phyloP scores from a whole-genome alignment of 2,888 invertebrate genomes.

The Dryobotodes eremita region DNA sequence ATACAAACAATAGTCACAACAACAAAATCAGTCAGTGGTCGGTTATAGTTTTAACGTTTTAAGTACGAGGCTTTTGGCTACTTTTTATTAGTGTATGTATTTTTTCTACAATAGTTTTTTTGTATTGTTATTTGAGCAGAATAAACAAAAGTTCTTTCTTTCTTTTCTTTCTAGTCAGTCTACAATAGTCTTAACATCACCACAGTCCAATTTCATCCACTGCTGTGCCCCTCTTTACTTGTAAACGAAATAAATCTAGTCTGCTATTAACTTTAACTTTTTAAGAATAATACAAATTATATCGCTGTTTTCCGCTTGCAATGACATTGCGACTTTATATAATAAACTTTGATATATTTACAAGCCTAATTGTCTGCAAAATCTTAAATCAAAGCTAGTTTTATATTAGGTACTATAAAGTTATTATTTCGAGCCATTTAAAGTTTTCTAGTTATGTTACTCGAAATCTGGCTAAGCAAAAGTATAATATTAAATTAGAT shows the following conservation, averaged over 20 bases:
- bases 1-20: too few species aligned
- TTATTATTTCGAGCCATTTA: slow-evolving; percentile 1
- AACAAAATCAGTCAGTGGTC: too few species aligned
- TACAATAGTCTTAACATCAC: background rate
- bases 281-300: background rate
- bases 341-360: background rate
- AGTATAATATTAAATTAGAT: background rate
- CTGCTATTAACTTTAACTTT: background rate
- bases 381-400: background rate
- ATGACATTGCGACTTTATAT: background rate
- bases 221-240: background rate
- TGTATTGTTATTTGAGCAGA: too few species aligned
- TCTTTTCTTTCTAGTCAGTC: too few species aligned
- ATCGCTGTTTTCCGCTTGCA: background rate
- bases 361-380: slow-evolving; percentile 18
- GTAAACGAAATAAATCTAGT: background rate
- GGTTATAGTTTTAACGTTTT: too few species aligned
- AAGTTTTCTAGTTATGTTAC: background rate
- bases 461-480: background rate
- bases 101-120: too few species aligned
- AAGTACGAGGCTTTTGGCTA: too few species aligned
- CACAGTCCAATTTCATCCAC: background rate
- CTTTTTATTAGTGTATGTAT: too few species aligned
- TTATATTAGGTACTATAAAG: background rate
- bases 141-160: too few species aligned